Base-by-base conservation (phyloP, 1,140 invertebrate genomes). In the Phortica variegata region DNA sequence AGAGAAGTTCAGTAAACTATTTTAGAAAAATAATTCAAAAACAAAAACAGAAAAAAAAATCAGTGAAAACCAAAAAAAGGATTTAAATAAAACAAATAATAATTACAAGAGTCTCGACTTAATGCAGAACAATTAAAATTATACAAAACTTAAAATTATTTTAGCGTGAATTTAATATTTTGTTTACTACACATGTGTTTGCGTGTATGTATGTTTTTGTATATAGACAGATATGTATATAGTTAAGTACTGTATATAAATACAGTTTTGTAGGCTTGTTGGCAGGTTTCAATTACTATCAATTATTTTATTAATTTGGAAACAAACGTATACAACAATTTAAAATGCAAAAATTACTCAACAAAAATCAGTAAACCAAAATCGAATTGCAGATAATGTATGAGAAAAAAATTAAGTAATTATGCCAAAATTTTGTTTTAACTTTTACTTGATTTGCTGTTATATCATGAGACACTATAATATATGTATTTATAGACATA, bases 291-390 rank as follows among this genome's bases (percentile, higher is more conserved):
- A 29, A 7, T 7, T 7, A 37, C 34, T 15, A 17, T 37, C 6
- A 13, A 37, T 37, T 15, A 15, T 34, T 45, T 36, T 23, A 36
- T 36, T 26, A 17, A 36, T 45, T 33, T 17, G n/a, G n/a, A n/a
- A n/a, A n/a, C n/a, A n/a, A n/a, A n/a, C n/a, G n/a, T n/a, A n/a
- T n/a, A n/a, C n/a, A n/a, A n/a, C n/a, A n/a, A n/a, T n/a, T n/a
- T n/a, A n/a, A n/a, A n/a, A n/a, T n/a, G n/a, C n/a, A n/a, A n/a
- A n/a, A n/a, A n/a, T n/a, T n/a, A n/a, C n/a, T n/a, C n/a, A n/a
- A n/a, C n/a, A n/a, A n/a, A n/a, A n/a, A n/a, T n/a, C n/a, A n/a
- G n/a, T n/a, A n/a, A n/a, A n/a, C n/a, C n/a, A n/a, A n/a, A n/a
- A n/a, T n/a, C n/a, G n/a, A n/a, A n/a, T n/a, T n/a, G n/a, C n/a